A percentile compares a stretch with the other conserved stretches of the same genome.
phyloP scores from a whole-genome alignment of 2,888 invertebrate species.

The Lasioglossum figueresi region DNA sequence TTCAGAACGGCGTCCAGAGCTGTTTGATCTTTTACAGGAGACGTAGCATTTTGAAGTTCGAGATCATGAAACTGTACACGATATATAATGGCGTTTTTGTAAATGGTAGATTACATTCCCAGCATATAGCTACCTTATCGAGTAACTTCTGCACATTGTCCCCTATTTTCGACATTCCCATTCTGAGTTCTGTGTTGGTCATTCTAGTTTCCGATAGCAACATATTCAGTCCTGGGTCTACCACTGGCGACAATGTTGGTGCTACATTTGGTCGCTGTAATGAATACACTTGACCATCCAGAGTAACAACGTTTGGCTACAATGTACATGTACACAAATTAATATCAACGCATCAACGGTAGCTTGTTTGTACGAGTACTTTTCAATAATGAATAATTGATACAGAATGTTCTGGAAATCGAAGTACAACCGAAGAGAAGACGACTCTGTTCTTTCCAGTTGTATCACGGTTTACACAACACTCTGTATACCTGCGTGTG shows the following conservation, averaged over 20 bases:
- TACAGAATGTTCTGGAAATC: neutral
- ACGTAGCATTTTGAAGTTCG: slow-evolving; percentile 78
- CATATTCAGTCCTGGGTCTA: slow-evolving; percentile 85
- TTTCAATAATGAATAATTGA: slow-evolving; percentile 18
- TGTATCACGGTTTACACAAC: neutral
- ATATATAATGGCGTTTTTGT: slow-evolving; percentile 44
- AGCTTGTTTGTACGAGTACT: slow-evolving; percentile 9
- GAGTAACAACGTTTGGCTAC: slow-evolving; percentile 73
- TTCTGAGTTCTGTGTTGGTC: slow-evolving; percentile 88
- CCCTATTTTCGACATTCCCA: slow-evolving; percentile 87
- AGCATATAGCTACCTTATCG: slow-evolving; percentile 82
- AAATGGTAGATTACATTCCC: slow-evolving; percentile 39
- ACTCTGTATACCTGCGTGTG: slow-evolving; percentile 64
- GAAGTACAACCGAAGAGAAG: neutral
- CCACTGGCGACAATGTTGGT: slow-evolving; percentile 74
- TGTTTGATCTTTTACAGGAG: slow-evolving; percentile 70
- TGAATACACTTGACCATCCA: slow-evolving; percentile 76
- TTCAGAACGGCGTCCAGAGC: slow-evolving; percentile 74
- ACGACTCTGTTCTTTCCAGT: neutral
- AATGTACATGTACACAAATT: slow-evolving; percentile 44
- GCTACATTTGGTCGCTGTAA: slow-evolving; percentile 70
- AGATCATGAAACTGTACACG: slow-evolving; percentile 76
- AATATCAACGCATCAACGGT: neutral
- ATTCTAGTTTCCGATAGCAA: slow-evolving; percentile 87
- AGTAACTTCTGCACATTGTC: slow-evolving; percentile 87